A percentile compares a stretch with the other conserved stretches of the same genome.
These are phyloP conservation scores for Harpagus bidentatus DNA, from an alignment of 2,113 vertebrate genomes.

Conservation along the genomic window DNA sequence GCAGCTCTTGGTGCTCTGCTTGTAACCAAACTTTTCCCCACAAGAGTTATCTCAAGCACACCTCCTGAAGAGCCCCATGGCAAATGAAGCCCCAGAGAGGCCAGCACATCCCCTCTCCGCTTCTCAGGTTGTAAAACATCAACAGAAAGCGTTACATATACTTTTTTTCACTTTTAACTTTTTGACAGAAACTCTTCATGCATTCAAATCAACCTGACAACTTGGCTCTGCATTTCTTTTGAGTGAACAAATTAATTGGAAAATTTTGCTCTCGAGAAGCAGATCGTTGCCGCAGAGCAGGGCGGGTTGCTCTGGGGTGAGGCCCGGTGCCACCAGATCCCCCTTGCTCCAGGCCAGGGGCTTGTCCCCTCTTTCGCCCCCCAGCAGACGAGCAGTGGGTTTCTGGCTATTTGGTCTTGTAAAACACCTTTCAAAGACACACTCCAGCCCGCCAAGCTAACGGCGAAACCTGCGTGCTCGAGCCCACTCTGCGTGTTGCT, in stretches of 20 bases:
- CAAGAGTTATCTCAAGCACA: neutral
- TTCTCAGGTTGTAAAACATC: neutral
- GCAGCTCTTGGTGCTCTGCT: neutral
- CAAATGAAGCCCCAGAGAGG: rapidly evolving
- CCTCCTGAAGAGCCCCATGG: neutral
- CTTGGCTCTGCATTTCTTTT: neutral
- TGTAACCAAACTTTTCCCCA: neutral
- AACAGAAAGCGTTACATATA: rapidly evolving
- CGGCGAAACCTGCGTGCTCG: rapidly evolving
- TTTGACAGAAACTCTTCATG: neutral
- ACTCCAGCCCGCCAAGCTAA: neutral
- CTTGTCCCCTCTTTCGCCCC: neutral
- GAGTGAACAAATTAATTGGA: neutral
- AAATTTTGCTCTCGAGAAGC: too few species aligned
- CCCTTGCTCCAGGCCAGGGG: neutral
- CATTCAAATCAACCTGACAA: neutral
- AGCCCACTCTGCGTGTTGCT: neutral
- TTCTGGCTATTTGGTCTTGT: neutral
- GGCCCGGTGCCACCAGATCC: neutral
- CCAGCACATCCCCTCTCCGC: neutral
- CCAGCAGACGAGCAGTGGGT: neutral
- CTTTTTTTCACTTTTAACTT: neutral
- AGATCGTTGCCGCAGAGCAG: neutral
- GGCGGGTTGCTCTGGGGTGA: neutral
- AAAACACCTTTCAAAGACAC: neutral